These are phyloP conservation scores for Bubo bubo DNA, from an alignment of 2,113 vertebrate species.

Conservation along the genomic window DNA sequence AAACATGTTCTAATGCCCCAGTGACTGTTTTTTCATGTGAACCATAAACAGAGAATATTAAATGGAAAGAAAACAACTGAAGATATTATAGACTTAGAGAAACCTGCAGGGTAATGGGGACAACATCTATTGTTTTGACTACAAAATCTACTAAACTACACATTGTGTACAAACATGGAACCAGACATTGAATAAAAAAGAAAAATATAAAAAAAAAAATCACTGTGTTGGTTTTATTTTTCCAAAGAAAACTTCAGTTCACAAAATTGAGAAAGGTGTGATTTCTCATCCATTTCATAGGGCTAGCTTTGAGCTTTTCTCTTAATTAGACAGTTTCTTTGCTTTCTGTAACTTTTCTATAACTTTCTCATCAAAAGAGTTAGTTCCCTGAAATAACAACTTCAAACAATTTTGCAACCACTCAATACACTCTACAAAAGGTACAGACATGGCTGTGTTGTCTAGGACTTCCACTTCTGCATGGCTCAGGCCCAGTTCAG, in stretches of 20 bases:
- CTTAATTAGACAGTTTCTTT: not conserved
- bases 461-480: not conserved
- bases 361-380: not conserved
- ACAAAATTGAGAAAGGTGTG: not conserved
- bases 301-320: not conserved
- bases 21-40: not conserved
- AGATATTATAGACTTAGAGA: not conserved
- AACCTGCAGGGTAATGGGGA: not conserved
- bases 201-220: not conserved
- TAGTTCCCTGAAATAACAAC: not conserved
- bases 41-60: conserved; percentile 41
- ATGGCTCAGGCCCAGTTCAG: not conserved
- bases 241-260: not conserved
- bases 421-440: not conserved
- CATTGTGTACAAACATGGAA: not conserved
- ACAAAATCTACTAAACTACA: not conserved
- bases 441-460: not conserved
- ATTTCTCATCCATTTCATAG: not conserved
- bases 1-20: not conserved
- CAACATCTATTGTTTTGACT: conserved; percentile 32
- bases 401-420: not conserved
- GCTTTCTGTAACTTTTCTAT: not conserved
- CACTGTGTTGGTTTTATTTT: not conserved
- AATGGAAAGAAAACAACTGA: conserved; percentile 16
- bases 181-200: not conserved